A percentile compares a stretch with the other conserved stretches of the same genome.
Conservation (phyloP, 2,797 vertebrate genomes). For the Gobionotothen gibberifrons region DNA sequence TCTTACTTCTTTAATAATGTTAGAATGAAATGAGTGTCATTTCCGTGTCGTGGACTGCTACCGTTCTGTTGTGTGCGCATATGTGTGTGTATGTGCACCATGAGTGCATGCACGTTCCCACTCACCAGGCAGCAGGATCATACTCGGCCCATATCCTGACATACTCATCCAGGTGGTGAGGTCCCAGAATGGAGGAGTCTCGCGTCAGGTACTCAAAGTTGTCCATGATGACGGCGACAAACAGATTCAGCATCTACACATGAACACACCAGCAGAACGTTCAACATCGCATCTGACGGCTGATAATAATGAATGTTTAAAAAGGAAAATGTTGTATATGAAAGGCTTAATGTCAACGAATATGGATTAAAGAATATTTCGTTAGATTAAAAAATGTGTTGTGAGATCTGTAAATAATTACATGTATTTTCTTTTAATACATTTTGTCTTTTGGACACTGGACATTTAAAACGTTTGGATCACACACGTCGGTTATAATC, state of each 20-base stretch:
- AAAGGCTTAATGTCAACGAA: too few species aligned
- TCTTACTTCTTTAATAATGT: background rate
- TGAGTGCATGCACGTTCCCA: slow-evolving; percentile 31
- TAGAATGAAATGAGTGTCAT: background rate
- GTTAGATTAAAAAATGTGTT: too few species aligned
- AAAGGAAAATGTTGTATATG: too few species aligned
- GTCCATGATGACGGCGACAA: slow-evolving; percentile 98
- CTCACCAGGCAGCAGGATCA: slow-evolving; percentile 96
- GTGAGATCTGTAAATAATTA: too few species aligned
- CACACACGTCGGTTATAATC: too few species aligned
- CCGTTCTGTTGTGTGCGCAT: background rate
- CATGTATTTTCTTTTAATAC: too few species aligned
- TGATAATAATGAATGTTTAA: too few species aligned
- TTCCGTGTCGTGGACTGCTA: background rate
- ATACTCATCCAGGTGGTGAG: slow-evolving; percentile 97
- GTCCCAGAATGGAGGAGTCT: slow-evolving; percentile 95
- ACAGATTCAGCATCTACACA: slow-evolving; percentile 94
- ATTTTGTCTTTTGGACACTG: too few species aligned
- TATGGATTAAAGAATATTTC: too few species aligned
- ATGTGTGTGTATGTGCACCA: slow-evolving; percentile 3
- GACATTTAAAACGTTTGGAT: too few species aligned
- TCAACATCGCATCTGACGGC: background rate
- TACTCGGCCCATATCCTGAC: slow-evolving; percentile 98
- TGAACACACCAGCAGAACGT: slow-evolving; percentile 10
- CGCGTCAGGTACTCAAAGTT: slow-evolving; percentile 97